phyloP scores from a whole-genome alignment of 2,797 vertebrate species.

The Glossophaga mutica region DNA sequence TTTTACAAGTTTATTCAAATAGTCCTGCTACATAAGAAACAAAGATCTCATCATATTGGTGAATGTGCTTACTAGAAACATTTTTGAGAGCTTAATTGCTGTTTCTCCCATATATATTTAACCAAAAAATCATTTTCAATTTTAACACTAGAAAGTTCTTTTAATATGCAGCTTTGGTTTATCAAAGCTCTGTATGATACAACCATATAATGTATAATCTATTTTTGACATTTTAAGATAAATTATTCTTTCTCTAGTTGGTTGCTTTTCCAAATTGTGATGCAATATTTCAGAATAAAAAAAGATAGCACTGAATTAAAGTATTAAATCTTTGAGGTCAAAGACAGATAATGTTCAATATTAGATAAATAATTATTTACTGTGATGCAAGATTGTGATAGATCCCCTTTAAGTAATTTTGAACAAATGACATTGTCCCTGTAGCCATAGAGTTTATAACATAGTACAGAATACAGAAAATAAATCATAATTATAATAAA shows the following conservation, averaged over 20 bases:
- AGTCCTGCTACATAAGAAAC: not conserved
- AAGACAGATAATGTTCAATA: not conserved
- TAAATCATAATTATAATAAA: not conserved
- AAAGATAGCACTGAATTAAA: not conserved
- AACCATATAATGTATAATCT: not conserved
- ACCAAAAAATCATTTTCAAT: constrained; percentile 10
- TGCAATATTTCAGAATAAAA: not conserved
- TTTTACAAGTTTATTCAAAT: not conserved
- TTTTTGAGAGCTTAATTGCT: constrained; percentile 28
- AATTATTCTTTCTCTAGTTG: not conserved
- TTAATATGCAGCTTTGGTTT: not conserved
- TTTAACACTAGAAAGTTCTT: not conserved
- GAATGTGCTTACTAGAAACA: not conserved
- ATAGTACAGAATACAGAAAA: not conserved
- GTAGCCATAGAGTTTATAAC: not conserved
- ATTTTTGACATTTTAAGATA: not conserved
- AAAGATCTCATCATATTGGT: not conserved
- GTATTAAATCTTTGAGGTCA: not conserved
- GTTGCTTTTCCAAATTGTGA: not conserved
- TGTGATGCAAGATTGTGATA: not conserved
- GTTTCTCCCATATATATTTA: not conserved
- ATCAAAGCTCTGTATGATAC: not conserved
- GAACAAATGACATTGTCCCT: not conserved
- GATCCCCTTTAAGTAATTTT: not conserved
- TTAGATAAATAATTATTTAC: not conserved